Conservation (phyloP, 2,113 vertebrate species). For the Zosterops japonicus region DNA sequence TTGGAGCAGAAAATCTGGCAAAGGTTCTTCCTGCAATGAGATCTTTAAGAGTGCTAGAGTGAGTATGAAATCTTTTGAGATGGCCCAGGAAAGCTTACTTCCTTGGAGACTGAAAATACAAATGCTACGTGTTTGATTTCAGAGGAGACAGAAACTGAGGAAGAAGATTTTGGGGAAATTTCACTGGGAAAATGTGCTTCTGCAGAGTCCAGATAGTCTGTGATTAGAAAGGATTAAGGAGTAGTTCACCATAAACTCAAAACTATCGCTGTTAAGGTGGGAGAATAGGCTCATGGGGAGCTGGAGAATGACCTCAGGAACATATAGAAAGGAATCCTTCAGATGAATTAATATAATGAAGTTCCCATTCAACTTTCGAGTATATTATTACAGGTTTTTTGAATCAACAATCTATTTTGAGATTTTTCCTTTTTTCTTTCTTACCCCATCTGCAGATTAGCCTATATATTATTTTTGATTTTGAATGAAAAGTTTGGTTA, state of each 20-base stretch:
- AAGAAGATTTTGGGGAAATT: neutral
- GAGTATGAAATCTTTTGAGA: slow-evolving; percentile 65
- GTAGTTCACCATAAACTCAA: neutral
- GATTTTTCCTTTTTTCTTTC: neutral
- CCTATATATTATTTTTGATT: neutral
- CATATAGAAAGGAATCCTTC: neutral
- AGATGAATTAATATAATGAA: neutral
- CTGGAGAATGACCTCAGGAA: neutral
- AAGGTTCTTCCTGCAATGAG: slow-evolving; percentile 81
- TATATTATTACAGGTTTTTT: neutral
- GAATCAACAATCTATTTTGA: neutral
- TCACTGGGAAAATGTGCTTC: neutral
- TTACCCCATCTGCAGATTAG: neutral
- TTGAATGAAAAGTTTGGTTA: neutral
- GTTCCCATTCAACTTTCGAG: neutral
- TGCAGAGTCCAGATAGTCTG: neutral
- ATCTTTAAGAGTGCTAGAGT: slow-evolving; percentile 88
- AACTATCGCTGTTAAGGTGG: neutral
- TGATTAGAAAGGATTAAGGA: neutral
- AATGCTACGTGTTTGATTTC: neutral
- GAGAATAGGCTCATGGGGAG: neutral
- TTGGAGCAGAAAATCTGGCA: slow-evolving; percentile 86
- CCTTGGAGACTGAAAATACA: neutral
- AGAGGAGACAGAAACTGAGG: neutral
- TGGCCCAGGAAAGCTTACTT: neutral